Base-by-base conservation (phyloP, 2,797 vertebrate species). In the Phrynocephalus forsythii region DNA sequence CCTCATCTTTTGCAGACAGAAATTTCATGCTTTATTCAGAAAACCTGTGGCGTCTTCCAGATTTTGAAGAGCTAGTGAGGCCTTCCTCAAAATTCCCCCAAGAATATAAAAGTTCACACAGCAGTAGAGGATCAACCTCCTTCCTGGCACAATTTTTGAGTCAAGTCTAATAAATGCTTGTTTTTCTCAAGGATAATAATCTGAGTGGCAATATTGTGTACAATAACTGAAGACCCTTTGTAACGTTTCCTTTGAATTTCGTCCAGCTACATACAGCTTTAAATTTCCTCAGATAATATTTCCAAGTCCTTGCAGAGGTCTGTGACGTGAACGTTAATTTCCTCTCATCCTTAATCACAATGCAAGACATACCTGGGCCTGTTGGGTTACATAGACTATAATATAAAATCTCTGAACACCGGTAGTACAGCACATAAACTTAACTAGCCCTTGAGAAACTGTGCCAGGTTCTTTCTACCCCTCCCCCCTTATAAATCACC, bases 401-500 rank as follows among this genome's bases (percentile, higher is more conserved):
- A 96, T 93, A 95, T 94, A 93, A 94, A 88, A 94, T 90, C 93
- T 94, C 88, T 72, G 90, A 94, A 83, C 94, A 91, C 85, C 87
- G 91, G 84, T 87, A 73, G 93, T 79, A 86, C 68, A 89, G 90
- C 86, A 88, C 91, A 94, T 91, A 91, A 95, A 95, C 95, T 87
- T 87, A 87, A 86, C 86, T 48, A 91, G 90, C 87, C 90, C 88
- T 91, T 76, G 90, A 90, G 69, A 68, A 86, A 88, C 77, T 84
- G 83, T 91, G 89, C 72, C 66, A 66, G 94, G 93, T 33, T 86
- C 77, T 94, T 83, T 93, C 84, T 86, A 91, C 84, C 84, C 5
- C 52, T 86, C 92, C 2, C 89, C 90, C 93, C 92, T 95, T 94
- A 95, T 96, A 96, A 96, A 97, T 97, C 97, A 97, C 30, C n/a